Evolutionary conservation across 2,113 vertebrate genomes (phyloP).

Genomic region (Nothoprocta pentlandii): DNA sequence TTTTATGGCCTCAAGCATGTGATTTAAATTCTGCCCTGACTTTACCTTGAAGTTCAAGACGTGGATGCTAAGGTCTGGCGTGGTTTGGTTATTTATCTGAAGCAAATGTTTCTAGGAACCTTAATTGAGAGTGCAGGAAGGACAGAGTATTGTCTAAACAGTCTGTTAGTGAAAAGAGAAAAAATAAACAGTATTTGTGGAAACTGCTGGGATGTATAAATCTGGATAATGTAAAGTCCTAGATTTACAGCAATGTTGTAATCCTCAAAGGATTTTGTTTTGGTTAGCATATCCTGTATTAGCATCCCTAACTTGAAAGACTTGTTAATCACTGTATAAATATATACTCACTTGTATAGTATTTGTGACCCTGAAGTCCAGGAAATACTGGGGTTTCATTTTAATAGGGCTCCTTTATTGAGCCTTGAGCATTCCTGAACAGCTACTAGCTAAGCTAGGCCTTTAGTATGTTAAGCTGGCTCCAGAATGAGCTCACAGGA

Average conservation of each 20-base stretch:
- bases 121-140: slow-evolving; percentile 17
- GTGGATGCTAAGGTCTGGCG: neutral
- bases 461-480: slow-evolving; percentile 22
- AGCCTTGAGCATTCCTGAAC: slow-evolving; percentile 14
- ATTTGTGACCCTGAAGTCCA: neutral
- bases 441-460: slow-evolving; percentile 28
- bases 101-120: slow-evolving; percentile 19
- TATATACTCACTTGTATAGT: neutral
- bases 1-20: neutral
- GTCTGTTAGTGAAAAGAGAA: neutral
- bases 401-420: neutral
- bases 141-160: slow-evolving; percentile 21
- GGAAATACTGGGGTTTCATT: slow-evolving; percentile 10
- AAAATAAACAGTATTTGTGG: slow-evolving; percentile 32
- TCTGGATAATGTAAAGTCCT: slow-evolving; percentile 34
- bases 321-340: slow-evolving; percentile 18
- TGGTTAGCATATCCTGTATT: slow-evolving; percentile 12
- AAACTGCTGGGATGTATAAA: slow-evolving; percentile 40
- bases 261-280: slow-evolving; percentile 57
- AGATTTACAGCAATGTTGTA: slow-evolving; percentile 27
- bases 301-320: slow-evolving; percentile 23
- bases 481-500: neutral
- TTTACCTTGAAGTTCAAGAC: neutral
- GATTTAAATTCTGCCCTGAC: slow-evolving; percentile 20
- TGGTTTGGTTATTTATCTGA: slow-evolving; percentile 19